These are phyloP conservation scores for Rhagologus leucostigma DNA, from an alignment of 2,113 vertebrate species.

Conservation along the genomic window DNA sequence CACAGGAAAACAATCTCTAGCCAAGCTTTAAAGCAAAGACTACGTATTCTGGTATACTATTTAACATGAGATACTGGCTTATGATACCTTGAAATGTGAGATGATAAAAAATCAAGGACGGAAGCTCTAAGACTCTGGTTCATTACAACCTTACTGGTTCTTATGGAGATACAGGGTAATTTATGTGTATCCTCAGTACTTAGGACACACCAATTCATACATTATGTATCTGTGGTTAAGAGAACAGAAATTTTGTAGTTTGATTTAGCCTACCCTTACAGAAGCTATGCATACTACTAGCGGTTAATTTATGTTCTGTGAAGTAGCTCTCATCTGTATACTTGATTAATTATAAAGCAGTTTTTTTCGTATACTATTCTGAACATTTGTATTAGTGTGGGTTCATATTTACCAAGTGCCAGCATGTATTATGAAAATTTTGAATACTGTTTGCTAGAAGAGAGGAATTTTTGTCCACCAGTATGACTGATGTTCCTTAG, in stretches of 20 bases:
- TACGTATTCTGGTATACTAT: not conserved
- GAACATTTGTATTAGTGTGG: not conserved
- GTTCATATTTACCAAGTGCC: not conserved
- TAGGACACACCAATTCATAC: not conserved
- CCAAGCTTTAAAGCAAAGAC: not conserved
- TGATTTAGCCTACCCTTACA: not conserved
- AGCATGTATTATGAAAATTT: not conserved
- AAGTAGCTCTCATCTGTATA: not conserved
- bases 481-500: not conserved
- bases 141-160: not conserved
- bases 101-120: not conserved
- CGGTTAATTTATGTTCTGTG: not conserved
- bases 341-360: not conserved
- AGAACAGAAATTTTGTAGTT: not conserved
- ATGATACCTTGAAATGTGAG: not conserved
- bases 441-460: not conserved
- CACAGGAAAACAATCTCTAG: not conserved
- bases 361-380: not conserved
- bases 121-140: not conserved
- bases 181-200: not conserved
- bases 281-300: not conserved
- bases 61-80: not conserved
- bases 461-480: not conserved
- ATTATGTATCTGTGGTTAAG: not conserved
- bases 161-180: not conserved